Evolutionary conservation across 2,888 invertebrate genomes (phyloP), one percentile per base, ranked within the genome.

Genomic region (Catocala nupta): DNA sequence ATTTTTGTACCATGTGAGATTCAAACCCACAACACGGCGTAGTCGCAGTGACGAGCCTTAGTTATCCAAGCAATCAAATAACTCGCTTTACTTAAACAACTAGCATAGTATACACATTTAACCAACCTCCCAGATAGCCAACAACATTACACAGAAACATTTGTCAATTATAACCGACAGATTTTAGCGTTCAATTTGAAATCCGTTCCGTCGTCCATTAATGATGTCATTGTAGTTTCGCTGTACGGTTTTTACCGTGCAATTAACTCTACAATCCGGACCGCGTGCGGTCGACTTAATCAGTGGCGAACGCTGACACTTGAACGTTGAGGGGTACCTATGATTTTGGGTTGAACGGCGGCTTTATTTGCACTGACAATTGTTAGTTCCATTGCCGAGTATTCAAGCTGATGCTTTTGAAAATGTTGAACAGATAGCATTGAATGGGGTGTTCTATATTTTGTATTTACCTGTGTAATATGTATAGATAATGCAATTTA

Each of bases 201-300:
- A 86, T 81, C 78, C 81, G 77, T 75, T 76, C 75, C 66, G 65
- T 69, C 65, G 63, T 71, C 67, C 81, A 81, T 82, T 89, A 89
- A 88, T 88, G 89, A 89, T 86, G 72, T 82, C 66, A 88, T 88
- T 89, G 88, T 88, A 83, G 81, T 71, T 76, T 66, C 61, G 72
- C 77, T 79, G 74, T 74, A 74, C 73, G 81, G 84, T 87, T 87
- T 87, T 88, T 87, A 84, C 80, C 77, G 76, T 82, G 82, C 89
- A 89, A 88, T 89, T 89, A 89, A 89, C 81, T 81, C 77, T 75
- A 77, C 84, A 84, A 84, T 81, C 83, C 80, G 78, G 68, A 69
- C 73, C 77, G 78, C 44, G 72, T 85, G 87, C 77, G 88, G 88
- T 86, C 73, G 77, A 79, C 77, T 85, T 85, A 84, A 87, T 82